These are phyloP conservation scores for Daboia siamensis DNA, from an alignment of 2,113 vertebrate genomes.

Conservation along the genomic window DNA sequence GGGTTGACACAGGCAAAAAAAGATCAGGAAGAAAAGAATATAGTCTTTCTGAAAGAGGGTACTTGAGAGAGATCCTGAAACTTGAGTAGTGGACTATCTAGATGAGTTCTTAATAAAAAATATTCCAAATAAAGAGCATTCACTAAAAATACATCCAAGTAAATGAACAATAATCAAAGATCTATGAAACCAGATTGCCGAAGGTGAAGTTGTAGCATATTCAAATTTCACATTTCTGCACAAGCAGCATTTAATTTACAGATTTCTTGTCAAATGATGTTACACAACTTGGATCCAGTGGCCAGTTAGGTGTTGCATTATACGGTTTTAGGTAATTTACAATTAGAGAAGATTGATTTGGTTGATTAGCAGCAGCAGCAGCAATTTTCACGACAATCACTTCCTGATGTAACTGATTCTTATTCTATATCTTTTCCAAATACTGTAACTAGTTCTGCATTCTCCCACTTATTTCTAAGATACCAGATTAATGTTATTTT, in stretches of 20 bases:
- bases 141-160: neutral
- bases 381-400: constrained; percentile 34
- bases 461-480: constrained; percentile 15
- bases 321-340: neutral
- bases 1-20: neutral
- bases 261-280: constrained; percentile 27
- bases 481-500: neutral
- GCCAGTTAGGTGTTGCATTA: neutral
- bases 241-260: constrained; percentile 45
- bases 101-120: rapidly evolving
- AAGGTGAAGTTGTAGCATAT: constrained; percentile 18
- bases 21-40: neutral
- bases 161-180: constrained; percentile 22
- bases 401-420: neutral
- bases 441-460: neutral
- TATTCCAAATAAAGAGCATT: constrained; percentile 18
- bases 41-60: neutral
- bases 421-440: constrained; percentile 26
- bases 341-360: constrained; percentile 44
- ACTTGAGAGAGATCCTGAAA: neutral
- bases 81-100: neutral
- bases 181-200: neutral
- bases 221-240: constrained; percentile 31
- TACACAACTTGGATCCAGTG: constrained; percentile 29
- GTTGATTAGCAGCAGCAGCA: constrained; percentile 20